phyloP scores from a whole-genome alignment of 2,797 vertebrate genomes.

The Mus spretus region DNA sequence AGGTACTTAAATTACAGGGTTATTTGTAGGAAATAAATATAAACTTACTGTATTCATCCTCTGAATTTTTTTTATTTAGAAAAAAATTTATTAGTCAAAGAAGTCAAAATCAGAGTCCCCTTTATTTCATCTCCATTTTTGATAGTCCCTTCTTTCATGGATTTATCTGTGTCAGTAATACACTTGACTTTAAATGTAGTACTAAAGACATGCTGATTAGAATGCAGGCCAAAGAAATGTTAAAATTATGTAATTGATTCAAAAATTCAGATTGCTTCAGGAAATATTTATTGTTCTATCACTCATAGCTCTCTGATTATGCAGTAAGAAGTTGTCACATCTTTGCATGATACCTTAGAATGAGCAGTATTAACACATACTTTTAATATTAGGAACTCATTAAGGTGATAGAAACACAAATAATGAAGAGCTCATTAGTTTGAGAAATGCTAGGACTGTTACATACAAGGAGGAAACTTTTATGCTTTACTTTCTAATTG shows the following conservation, averaged over 20 bases:
- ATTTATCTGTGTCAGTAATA: not conserved
- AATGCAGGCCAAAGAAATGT: not conserved
- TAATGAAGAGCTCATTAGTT: not conserved
- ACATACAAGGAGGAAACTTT: not conserved
- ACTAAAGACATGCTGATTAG: not conserved
- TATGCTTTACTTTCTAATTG: conserved; percentile 29
- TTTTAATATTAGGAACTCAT: not conserved
- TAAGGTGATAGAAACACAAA: not conserved
- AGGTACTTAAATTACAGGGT: not conserved
- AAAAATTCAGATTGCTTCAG: not conserved
- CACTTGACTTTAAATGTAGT: not conserved
- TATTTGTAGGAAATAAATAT: conserved; percentile 6
- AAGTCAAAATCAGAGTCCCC: not conserved
- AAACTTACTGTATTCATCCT: not conserved
- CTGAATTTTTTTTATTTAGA: not conserved
- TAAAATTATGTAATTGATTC: not conserved
- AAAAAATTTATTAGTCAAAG: not conserved
- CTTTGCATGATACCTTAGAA: not conserved
- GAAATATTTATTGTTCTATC: not conserved
- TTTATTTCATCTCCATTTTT: not conserved
- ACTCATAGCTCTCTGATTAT: not conserved
- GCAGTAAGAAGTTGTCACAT: not conserved
- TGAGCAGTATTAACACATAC: not conserved
- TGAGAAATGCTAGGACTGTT: conserved; percentile 20
- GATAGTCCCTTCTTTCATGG: not conserved